A percentile compares a stretch with the other conserved stretches of the same genome.
These are phyloP conservation scores for Platalea minor DNA, from an alignment of 2,797 vertebrate genomes.

Conservation along the genomic window DNA sequence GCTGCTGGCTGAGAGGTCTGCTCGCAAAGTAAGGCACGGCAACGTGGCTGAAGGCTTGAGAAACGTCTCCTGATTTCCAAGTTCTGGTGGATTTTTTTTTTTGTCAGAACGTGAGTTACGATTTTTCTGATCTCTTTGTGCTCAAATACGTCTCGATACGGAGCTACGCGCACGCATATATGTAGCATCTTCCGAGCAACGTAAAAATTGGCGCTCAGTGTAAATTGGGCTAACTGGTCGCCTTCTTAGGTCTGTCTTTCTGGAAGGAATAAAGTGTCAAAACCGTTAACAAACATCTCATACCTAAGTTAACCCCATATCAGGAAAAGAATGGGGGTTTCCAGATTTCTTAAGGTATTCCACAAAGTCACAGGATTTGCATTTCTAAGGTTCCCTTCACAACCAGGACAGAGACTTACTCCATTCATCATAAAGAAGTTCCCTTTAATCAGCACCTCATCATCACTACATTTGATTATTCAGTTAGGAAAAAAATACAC, in stretches of 20 bases:
- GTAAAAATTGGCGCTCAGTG: accelerated
- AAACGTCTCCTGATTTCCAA: background rate
- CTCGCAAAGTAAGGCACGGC: accelerated
- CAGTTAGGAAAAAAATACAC: background rate
- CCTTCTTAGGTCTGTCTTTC: background rate
- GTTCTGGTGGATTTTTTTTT: background rate
- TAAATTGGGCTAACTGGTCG: background rate
- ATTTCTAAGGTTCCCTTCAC: background rate
- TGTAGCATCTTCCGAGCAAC: background rate
- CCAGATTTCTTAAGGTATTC: background rate
- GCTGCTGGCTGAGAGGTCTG: background rate
- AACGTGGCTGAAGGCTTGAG: background rate
- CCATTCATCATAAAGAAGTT: background rate
- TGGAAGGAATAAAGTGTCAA: background rate
- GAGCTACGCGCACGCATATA: background rate
- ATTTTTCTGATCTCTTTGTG: background rate
- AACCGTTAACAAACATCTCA: background rate
- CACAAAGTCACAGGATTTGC: background rate
- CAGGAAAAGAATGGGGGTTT: background rate
- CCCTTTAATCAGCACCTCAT: background rate
- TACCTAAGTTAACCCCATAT: background rate
- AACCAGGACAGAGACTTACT: background rate
- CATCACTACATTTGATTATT: background rate
- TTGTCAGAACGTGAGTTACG: background rate
- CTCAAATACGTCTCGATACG: background rate